Percentiles rank a stretch among this genome's conserved stretches.
Evolutionary conservation across 2,113 vertebrate genomes (phyloP).

Genomic region (Pontoporia blainvillei): DNA sequence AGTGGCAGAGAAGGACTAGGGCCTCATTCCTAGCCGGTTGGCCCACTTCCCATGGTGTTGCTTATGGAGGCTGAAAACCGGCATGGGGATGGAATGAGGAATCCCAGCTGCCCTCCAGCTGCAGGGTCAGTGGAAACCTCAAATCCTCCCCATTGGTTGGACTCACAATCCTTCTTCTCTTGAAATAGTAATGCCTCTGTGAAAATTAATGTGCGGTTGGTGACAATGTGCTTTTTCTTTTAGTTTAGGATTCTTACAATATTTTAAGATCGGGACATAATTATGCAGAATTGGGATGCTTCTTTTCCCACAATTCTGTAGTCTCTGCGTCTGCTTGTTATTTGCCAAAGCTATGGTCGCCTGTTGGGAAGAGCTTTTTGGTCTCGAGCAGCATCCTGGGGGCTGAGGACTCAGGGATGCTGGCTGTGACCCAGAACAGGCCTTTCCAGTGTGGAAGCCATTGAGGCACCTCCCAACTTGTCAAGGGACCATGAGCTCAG

Average conservation of each 20-base stretch:
- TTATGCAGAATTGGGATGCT: neutral
- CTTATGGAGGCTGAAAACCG: accelerated
- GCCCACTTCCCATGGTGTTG: neutral
- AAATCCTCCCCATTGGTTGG: neutral
- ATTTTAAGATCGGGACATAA: neutral
- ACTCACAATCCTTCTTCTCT: neutral
- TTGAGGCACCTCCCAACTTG: accelerated
- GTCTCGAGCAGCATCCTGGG: neutral
- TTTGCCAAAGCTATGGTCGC: accelerated
- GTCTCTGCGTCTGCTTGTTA: neutral
- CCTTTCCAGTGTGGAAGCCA: neutral
- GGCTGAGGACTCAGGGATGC: neutral
- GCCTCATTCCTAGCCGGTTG: accelerated
- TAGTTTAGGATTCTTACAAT: neutral
- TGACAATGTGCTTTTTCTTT: neutral
- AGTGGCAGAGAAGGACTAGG: neutral
- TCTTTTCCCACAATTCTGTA: neutral
- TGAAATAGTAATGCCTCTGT: neutral
- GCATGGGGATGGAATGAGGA: accelerated
- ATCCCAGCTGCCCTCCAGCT: neutral
- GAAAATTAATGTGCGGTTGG: neutral
- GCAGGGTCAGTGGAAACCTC: neutral
- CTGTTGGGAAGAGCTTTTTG: neutral
- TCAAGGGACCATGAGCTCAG: neutral
- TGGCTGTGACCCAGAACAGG: neutral